These are phyloP conservation scores for Gymnocephalus cernua DNA, from an alignment of 2,113 vertebrate genomes.

Conservation along the genomic window DNA sequence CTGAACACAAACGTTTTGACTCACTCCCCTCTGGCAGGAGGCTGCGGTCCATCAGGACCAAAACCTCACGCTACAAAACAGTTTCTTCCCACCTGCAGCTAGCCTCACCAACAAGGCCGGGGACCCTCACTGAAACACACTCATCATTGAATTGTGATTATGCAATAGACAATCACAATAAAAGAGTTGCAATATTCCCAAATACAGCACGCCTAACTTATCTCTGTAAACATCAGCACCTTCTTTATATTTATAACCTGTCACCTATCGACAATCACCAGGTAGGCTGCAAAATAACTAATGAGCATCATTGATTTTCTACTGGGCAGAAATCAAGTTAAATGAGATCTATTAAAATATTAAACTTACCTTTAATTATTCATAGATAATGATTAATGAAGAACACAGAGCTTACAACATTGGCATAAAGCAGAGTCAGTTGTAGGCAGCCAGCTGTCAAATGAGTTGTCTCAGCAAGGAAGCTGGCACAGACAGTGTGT, in stretches of 20 bases:
- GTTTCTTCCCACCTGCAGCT: too few relatives aligned
- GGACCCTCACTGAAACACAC: too few relatives aligned
- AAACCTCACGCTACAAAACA: too few relatives aligned
- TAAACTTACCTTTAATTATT: constrained; percentile 14
- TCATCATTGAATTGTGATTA: neutral
- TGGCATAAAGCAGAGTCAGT: constrained; percentile 16
- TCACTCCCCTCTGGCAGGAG: too few relatives aligned
- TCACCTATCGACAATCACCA: neutral
- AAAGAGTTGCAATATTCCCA: neutral
- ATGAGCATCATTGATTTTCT: neutral
- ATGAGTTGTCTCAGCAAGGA: constrained; percentile 45
- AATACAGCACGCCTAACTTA: neutral
- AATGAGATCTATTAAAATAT: constrained; percentile 4
- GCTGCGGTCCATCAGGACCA: too few relatives aligned
- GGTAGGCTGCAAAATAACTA: neutral
- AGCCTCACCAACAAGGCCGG: too few relatives aligned
- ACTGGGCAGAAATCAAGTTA: neutral
- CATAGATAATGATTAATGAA: constrained; percentile 34
- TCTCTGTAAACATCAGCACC: neutral
- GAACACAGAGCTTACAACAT: neutral
- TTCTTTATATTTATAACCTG: neutral
- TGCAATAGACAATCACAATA: neutral
- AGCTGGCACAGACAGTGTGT: neutral
- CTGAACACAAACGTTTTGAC: too few relatives aligned
- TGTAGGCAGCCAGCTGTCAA: constrained; percentile 29